A percentile compares a stretch with the other conserved stretches of the same genome.
phyloP scores from a whole-genome alignment of 2,797 vertebrate genomes.

The Anguilla megastoma region DNA sequence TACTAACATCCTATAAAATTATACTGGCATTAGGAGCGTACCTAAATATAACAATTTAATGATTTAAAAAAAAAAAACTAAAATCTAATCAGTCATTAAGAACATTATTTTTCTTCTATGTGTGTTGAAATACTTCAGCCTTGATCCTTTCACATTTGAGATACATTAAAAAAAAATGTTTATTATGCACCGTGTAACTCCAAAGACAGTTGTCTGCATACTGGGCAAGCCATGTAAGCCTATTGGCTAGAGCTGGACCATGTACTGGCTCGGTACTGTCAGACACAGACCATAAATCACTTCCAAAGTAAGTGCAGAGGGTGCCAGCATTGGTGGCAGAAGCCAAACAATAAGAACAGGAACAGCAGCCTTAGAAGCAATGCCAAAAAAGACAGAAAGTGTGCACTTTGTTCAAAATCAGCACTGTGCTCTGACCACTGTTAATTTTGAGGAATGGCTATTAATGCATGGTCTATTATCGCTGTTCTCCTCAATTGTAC shows the following conservation, averaged over 20 bases:
- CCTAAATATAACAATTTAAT: background rate
- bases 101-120: background rate
- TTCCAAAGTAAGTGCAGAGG: constrained; percentile 47
- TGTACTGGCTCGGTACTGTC: background rate
- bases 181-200: background rate
- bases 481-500: background rate
- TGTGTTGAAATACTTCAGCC: background rate
- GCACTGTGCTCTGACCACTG: background rate
- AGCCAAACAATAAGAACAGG: constrained; percentile 58
- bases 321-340: constrained; percentile 42
- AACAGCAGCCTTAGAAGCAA: background rate
- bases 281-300: constrained; percentile 33
- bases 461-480: background rate
- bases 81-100: background rate
- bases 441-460: background rate
- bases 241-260: background rate
- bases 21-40: background rate
- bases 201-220: background rate
- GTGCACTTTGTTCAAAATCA: background rate
- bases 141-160: background rate
- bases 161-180: background rate
- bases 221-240: background rate
- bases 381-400: background rate
- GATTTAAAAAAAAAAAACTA: background rate
- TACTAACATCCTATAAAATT: background rate